phyloP scores from a whole-genome alignment of 2,888 invertebrate species.

The Ochlodes sylvanus region DNA sequence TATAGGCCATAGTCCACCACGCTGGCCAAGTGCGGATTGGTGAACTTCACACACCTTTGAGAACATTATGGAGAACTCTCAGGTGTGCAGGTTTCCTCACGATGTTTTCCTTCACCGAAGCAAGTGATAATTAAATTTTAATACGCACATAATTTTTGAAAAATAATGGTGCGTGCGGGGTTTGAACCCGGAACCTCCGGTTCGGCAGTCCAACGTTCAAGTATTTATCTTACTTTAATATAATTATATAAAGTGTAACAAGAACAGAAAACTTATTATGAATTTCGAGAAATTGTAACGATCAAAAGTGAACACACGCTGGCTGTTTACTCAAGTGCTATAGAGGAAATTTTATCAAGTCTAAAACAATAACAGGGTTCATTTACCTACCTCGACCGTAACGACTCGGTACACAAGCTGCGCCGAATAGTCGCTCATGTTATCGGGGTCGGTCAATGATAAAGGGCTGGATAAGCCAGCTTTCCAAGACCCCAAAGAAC shows the following conservation, averaged over 20 bases:
- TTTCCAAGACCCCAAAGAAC: constrained; percentile 90
- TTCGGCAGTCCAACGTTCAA: too few species aligned
- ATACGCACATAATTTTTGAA: too few species aligned
- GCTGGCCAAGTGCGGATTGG: too few species aligned
- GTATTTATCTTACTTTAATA: too few species aligned
- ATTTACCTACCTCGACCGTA: constrained; percentile 90
- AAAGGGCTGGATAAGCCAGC: constrained; percentile 89
- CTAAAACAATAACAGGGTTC: constrained; percentile 65
- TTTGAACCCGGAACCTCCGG: too few species aligned
- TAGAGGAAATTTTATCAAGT: constrained; percentile 65
- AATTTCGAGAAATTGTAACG: constrained; percentile 6
- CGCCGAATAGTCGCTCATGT: constrained; percentile 90
- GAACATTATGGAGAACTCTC: too few species aligned
- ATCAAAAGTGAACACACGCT: constrained; percentile 19
- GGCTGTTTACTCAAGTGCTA: constrained; percentile 69
- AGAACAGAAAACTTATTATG: neutral
- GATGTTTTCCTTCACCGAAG: too few species aligned
- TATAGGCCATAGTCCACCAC: too few species aligned
- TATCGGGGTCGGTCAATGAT: constrained; percentile 86
- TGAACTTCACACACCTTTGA: too few species aligned
- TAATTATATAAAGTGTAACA: constrained; percentile 46
- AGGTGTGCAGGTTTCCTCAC: too few species aligned
- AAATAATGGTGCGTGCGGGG: too few species aligned
- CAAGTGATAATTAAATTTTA: too few species aligned
- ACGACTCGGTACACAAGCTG: constrained; percentile 94